A percentile compares a stretch with the other conserved stretches of the same genome.
Evolutionary conservation across 2,113 vertebrate genomes (phyloP).

Genomic region (Prochilodus magdalenae): DNA sequence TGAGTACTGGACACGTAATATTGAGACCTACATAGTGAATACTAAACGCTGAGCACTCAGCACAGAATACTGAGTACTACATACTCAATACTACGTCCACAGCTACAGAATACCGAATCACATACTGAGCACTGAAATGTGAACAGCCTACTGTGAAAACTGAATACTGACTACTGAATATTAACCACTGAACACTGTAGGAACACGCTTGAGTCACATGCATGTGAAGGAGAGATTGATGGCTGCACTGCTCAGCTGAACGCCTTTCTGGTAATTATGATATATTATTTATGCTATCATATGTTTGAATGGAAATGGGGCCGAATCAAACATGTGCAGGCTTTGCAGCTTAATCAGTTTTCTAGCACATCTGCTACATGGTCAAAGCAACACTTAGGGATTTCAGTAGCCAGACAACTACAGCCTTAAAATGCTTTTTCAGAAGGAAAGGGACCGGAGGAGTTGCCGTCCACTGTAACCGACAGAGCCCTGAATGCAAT

Average conservation of each 20-base stretch:
- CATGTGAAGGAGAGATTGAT: not conserved
- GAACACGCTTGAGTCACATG: not conserved
- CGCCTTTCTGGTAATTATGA: not conserved
- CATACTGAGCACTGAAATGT: not conserved
- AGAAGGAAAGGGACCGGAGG: not conserved
- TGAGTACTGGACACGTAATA: not conserved
- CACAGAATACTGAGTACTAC: not conserved
- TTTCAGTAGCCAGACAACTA: not conserved
- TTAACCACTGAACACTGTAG: not conserved
- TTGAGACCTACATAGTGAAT: not conserved
- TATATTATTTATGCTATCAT: not conserved
- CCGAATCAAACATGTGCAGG: not conserved
- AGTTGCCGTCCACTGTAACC: not conserved
- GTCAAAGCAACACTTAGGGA: not conserved
- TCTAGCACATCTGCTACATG: not conserved
- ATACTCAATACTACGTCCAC: not conserved
- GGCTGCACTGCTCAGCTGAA: not conserved
- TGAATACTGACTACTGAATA: not conserved
- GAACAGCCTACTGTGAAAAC: not conserved
- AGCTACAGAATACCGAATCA: too few species aligned
- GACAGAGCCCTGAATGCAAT: not conserved
- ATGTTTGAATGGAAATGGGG: not conserved
- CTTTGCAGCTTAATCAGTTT: not conserved
- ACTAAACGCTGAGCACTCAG: not conserved
- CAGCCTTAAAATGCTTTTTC: not conserved